These are phyloP conservation scores for Harpagoxenus sublaevis DNA, from an alignment of 2,888 invertebrate genomes.

Conservation along the genomic window DNA sequence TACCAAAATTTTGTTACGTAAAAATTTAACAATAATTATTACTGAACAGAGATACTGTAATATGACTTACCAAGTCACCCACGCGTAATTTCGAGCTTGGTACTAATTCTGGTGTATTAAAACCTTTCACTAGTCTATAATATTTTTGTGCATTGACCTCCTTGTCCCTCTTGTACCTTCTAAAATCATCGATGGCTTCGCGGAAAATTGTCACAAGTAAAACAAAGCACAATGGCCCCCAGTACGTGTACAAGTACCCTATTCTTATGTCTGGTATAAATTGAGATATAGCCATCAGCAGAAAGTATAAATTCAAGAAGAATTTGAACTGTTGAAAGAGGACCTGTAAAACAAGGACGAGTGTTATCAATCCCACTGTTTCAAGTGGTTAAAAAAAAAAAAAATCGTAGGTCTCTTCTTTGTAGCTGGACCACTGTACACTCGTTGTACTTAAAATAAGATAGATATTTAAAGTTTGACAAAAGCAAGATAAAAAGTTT, in stretches of 20 bases:
- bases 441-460: too few species aligned
- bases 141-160: conserved; percentile 99
- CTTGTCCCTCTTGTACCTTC: conserved; percentile 94
- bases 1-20: background rate
- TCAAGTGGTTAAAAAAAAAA: background rate
- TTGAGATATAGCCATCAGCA: conserved; percentile 99
- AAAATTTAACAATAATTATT: too few species aligned
- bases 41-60: background rate
- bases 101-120: conserved; percentile 90
- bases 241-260: conserved; percentile 99
- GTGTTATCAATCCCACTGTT: background rate
- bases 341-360: conserved; percentile 88
- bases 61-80: conserved; percentile 88
- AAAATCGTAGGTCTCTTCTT: too few species aligned
- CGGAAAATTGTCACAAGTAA: conserved; percentile 97
- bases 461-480: too few species aligned
- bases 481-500: too few species aligned
- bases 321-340: conserved; percentile 99
- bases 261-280: conserved; percentile 98
- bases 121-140: conserved; percentile 91
- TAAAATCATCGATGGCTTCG: conserved; percentile 98
- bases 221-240: conserved; percentile 99
- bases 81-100: conserved; percentile 95
- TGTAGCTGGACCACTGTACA: too few species aligned
- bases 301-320: conserved; percentile 99